phyloP scores from a whole-genome alignment of 2,888 invertebrate species.

The Caradrina kadenii region DNA sequence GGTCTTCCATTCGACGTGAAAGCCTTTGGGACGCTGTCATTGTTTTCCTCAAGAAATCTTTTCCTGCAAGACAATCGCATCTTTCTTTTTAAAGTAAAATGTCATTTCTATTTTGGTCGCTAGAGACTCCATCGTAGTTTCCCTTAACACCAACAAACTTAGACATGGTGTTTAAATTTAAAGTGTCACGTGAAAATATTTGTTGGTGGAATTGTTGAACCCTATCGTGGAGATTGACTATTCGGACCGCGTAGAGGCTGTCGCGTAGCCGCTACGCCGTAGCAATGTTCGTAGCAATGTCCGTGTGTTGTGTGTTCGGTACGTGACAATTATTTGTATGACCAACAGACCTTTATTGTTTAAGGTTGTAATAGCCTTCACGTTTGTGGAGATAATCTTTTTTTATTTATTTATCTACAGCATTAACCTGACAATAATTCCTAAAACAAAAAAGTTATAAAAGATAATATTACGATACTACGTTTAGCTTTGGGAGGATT shows the following conservation, averaged over 20 bases:
- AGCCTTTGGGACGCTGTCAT: slow-evolving; percentile 27
- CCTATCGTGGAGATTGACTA: background rate
- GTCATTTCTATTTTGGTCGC: slow-evolving; percentile 18
- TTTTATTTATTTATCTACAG: slow-evolving; percentile 5
- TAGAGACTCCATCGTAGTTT: slow-evolving; percentile 11
- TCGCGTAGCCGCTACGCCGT: slow-evolving; percentile 46
- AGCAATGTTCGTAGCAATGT: slow-evolving; percentile 31
- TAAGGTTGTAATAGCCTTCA: slow-evolving; percentile 22
- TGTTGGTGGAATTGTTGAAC: slow-evolving; percentile 7
- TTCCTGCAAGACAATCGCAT: slow-evolving; percentile 22
- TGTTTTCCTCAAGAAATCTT: slow-evolving; percentile 38
- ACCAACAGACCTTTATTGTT: slow-evolving; percentile 16
- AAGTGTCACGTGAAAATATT: slow-evolving; percentile 3
- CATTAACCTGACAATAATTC: background rate
- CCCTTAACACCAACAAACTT: background rate
- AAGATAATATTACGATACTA: background rate
- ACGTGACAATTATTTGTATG: slow-evolving; percentile 43
- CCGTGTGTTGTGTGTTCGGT: slow-evolving; percentile 3
- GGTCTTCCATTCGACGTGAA: slow-evolving; percentile 27
- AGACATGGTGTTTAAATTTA: slow-evolving; percentile 15
- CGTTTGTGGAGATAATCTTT: slow-evolving; percentile 16
- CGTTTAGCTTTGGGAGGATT: background rate
- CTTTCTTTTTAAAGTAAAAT: slow-evolving; percentile 30
- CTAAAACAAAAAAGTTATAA: background rate
- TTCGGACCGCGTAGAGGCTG: slow-evolving; percentile 10